phyloP scores from a whole-genome alignment of 2,888 invertebrate genomes.

The Zele albiditarsus region DNA sequence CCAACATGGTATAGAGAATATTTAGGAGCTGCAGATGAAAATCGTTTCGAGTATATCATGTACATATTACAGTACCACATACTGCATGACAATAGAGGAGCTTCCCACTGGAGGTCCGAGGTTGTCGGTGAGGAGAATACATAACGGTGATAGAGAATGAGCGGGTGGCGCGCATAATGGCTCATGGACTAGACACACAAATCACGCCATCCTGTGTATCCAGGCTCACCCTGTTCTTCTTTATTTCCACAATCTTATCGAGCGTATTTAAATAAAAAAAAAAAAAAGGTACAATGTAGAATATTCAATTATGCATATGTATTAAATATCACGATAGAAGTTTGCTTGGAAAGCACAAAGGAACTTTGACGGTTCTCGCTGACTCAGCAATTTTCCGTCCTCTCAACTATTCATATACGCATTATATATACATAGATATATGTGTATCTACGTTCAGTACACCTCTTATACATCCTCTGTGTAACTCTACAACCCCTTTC shows the following conservation, averaged over 20 bases:
- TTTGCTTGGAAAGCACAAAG: slow-evolving; percentile 11
- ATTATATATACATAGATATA: not conserved
- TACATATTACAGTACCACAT: slow-evolving; percentile 38
- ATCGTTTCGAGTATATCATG: slow-evolving; percentile 23
- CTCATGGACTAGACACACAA: slow-evolving; percentile 46
- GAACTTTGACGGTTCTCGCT: slow-evolving; percentile 6
- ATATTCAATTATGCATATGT: not conserved
- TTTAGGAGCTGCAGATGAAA: not conserved
- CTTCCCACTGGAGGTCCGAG: not conserved
- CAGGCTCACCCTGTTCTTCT: slow-evolving; percentile 25
- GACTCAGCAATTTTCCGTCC: slow-evolving; percentile 2
- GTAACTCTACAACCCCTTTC: slow-evolving; percentile 25
- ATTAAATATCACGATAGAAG: slow-evolving; percentile 2
- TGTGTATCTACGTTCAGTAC: not conserved
- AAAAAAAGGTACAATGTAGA: not conserved
- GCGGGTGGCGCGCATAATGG: slow-evolving; percentile 40
- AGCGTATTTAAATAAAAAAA: not conserved
- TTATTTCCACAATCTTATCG: slow-evolving; percentile 7
- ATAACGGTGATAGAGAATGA: slow-evolving; percentile 13
- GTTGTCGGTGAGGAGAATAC: slow-evolving; percentile 22
- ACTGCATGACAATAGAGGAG: not conserved
- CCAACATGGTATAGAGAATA: too few species aligned
- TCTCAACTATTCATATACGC: slow-evolving; percentile 4
- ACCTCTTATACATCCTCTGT: slow-evolving; percentile 15
- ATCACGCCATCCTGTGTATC: slow-evolving; percentile 43